Evolutionary conservation across 2,113 vertebrate species (phyloP).

Genomic region (Notarius lentiginosus): DNA sequence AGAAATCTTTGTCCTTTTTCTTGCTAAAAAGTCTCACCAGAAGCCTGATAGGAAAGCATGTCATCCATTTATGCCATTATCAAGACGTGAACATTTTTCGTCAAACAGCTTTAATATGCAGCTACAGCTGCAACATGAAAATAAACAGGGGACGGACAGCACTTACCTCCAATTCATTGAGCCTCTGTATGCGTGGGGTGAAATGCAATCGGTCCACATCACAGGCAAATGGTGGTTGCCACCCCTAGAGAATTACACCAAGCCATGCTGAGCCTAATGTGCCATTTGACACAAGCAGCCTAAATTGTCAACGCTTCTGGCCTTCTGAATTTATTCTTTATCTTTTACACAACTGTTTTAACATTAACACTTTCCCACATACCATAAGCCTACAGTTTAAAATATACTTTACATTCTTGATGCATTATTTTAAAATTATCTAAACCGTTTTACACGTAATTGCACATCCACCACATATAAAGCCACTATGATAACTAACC

Average conservation of each 20-base stretch:
- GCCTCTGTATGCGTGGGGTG: slow-evolving; percentile 93
- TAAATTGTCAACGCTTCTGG: not conserved
- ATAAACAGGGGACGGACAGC: not conserved
- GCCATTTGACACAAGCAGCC: not conserved
- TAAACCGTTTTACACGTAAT: not conserved
- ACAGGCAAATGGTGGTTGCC: slow-evolving; percentile 97
- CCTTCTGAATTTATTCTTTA: not conserved
- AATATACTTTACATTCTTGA: not conserved
- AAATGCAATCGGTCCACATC: slow-evolving; percentile 97
- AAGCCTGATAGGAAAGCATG: not conserved
- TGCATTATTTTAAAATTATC: not conserved
- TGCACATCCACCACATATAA: not conserved
- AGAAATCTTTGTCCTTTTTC: not conserved
- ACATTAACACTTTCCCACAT: not conserved
- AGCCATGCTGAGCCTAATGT: not conserved
- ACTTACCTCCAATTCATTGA: slow-evolving; percentile 97
- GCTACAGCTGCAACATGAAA: not conserved
- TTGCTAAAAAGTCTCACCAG: not conserved
- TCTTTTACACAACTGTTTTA: not conserved
- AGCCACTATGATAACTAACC: not conserved
- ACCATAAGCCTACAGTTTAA: not conserved
- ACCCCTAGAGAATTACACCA: slow-evolving; percentile 74
- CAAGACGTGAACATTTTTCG: not conserved
- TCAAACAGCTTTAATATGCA: too few species aligned
- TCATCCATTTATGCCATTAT: not conserved